A percentile compares a stretch with the other conserved stretches of the same genome.
phyloP scores from a whole-genome alignment of 2,888 invertebrate genomes.

The Synanthedon andrenaeformis region DNA sequence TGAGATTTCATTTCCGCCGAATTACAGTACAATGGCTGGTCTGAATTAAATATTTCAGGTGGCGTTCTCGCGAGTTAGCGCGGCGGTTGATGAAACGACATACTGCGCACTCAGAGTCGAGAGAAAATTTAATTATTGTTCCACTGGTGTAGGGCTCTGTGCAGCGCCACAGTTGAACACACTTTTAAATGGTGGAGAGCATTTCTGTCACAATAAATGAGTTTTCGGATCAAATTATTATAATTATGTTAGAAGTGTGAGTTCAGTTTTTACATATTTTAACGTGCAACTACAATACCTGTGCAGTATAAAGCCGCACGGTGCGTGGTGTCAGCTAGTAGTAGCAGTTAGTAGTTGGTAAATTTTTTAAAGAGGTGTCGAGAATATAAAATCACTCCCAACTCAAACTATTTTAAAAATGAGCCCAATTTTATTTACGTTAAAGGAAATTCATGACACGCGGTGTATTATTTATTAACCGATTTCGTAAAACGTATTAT shows the following conservation, averaged over 20 bases:
- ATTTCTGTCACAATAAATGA: constrained; percentile 53
- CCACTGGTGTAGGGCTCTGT: constrained; percentile 22
- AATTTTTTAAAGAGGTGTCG: too few species aligned
- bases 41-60: constrained; percentile 60
- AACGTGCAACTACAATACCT: too few species aligned
- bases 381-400: too few species aligned
- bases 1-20: constrained; percentile 48
- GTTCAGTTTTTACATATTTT: too few species aligned
- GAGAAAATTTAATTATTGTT: constrained; percentile 65
- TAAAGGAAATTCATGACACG: too few species aligned
- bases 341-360: too few species aligned
- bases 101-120: constrained; percentile 46
- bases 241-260: constrained; percentile 18
- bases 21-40: constrained; percentile 40
- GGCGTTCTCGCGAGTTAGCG: constrained; percentile 45
- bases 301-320: too few species aligned
- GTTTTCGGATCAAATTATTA: constrained; percentile 47
- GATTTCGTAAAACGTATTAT: too few species aligned
- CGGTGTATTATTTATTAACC: too few species aligned
- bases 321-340: too few species aligned
- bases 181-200: constrained; percentile 53
- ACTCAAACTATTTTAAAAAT: too few species aligned
- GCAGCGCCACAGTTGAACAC: constrained; percentile 47
- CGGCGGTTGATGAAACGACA: constrained; percentile 57
- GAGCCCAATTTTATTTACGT: too few species aligned